These are phyloP conservation scores for Pempheris klunzingeri DNA, from an alignment of 2,797 vertebrate species.

Conservation along the genomic window DNA sequence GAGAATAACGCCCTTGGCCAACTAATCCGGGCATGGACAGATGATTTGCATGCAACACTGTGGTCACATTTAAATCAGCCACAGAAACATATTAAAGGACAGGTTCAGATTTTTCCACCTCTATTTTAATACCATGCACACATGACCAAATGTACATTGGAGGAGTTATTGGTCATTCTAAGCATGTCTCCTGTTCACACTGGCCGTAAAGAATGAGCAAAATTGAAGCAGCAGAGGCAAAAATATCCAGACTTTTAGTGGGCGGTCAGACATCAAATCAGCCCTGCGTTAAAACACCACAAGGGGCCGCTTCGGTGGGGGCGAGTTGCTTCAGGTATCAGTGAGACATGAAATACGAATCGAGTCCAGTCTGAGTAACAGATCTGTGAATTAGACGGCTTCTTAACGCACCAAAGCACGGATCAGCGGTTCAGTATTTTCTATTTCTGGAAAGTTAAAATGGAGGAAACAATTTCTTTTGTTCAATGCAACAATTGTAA, in stretches of 20 bases:
- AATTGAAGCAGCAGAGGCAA: background rate
- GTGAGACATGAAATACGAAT: slow-evolving; percentile 1
- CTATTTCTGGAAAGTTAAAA: background rate
- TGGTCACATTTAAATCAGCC: background rate
- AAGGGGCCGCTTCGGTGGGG: slow-evolving; percentile 2
- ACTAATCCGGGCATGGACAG: background rate
- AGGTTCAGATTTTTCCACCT: background rate
- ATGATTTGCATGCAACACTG: background rate
- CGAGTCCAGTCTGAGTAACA: slow-evolving; percentile 1
- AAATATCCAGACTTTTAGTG: slow-evolving; percentile 26
- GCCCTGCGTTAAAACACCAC: slow-evolving; percentile 13
- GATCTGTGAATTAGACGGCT: background rate
- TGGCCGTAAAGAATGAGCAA: background rate
- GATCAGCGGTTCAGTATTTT: background rate
- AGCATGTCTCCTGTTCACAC: background rate
- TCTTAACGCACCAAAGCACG: background rate
- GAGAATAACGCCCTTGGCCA: background rate
- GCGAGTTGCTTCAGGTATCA: slow-evolving; percentile 8
- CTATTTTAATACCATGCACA: background rate
- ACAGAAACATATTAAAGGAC: slow-evolving; percentile 3
- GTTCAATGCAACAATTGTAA: background rate
- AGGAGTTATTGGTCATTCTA: background rate
- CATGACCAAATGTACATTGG: background rate
- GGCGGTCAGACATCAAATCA: slow-evolving; percentile 26
- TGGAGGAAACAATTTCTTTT: background rate